Base-by-base conservation (phyloP, 1,140 invertebrate genomes). In the Drosophila orosa region DNA sequence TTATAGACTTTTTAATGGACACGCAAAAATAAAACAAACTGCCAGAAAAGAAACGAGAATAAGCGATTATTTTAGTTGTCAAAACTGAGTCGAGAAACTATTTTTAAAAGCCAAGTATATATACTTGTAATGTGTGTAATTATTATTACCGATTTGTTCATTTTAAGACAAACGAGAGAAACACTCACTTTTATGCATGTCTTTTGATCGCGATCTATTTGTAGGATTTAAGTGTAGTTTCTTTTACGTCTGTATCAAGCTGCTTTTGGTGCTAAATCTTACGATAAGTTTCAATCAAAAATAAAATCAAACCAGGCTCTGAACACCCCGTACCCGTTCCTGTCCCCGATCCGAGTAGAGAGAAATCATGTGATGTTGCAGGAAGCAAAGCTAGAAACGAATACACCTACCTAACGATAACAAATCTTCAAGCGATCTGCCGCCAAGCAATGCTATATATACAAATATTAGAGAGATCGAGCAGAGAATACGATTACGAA, bases 331-430 rank as follows among this genome's bases (percentile, higher is more conserved):
- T 35, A 40, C 60, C 47, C 61, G 27, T 57, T 58, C 69, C 69
- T 15, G 29, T 35, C 45, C 60, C 47, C 61, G 27, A 69, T 58
- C 45, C 50, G 50, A 31, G 17, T 58, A 71, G 68, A 50, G 54
- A 60, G 59, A 63, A 86, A 83, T 77, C 76, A 87, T 87, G 83
- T 87, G 83, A 87, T 87, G 83, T 87, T 87, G 84, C 83, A 87
- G 84, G 79, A 86, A 76, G 84, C 83, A 87, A 87, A 87, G 76
- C 84, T 89, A 89, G 83, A 89, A 87, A 87, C 83, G 83, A 89
- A 83, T 87, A 87, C 83, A 87, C 83, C 83, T 87, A 87, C 75
- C 84, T 80, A 83, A 87, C 39, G 69, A 65, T 74, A 72, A 81
- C 57, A 80, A 78, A 81, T 76, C 62, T 74, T 62, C 45, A 69